Conservation (phyloP, 2,113 vertebrate genomes). For the Macaca mulatta region DNA sequence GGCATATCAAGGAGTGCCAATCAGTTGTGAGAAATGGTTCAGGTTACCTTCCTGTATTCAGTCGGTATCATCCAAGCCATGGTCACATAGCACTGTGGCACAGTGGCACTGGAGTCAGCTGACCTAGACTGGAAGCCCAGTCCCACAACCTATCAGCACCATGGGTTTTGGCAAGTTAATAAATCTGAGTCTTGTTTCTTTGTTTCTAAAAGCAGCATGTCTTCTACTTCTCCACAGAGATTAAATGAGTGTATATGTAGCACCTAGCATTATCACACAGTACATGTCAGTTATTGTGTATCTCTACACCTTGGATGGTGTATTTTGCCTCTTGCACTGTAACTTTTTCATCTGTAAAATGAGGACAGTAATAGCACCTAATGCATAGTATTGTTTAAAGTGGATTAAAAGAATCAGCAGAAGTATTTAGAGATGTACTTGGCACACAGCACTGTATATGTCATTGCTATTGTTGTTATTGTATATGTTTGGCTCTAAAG, state of each 20-base stretch:
- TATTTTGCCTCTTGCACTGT: neutral
- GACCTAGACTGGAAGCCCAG: neutral
- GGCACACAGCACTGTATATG: neutral
- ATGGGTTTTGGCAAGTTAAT: neutral
- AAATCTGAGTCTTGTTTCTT: neutral
- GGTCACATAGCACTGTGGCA: neutral
- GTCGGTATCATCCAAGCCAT: neutral
- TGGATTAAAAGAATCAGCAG: neutral
- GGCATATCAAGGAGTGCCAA: neutral
- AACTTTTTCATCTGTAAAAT: neutral
- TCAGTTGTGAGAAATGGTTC: neutral
- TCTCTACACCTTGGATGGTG: neutral
- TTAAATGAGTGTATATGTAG: neutral
- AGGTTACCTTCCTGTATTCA: neutral
- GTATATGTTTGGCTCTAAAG: neutral
- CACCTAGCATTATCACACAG: neutral
- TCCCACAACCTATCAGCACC: neutral
- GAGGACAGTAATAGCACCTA: neutral
- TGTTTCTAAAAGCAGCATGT: neutral
- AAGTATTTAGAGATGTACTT: neutral
- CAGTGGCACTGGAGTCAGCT: neutral
- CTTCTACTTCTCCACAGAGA: neutral
- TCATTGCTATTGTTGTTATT: neutral
- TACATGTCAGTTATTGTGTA: neutral
- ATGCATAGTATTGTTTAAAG: neutral